Percentiles rank a stretch among this genome's conserved stretches.
Conservation (phyloP, 1,140 invertebrate species). For the Acyrthosiphon pisum region DNA sequence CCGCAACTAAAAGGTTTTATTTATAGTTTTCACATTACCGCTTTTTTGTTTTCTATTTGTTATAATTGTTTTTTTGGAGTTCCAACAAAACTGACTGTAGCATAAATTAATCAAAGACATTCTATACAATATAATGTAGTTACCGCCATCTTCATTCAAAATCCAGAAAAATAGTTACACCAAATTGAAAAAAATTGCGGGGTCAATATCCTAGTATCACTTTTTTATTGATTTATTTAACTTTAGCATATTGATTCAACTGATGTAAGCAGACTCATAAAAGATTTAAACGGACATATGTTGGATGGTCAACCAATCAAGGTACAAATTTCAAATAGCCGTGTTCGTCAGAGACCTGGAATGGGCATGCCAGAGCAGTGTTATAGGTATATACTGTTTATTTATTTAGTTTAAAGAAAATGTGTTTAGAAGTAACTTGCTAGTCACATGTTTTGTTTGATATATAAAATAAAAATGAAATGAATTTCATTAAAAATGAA, state of each 20-base stretch:
- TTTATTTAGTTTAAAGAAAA: slow-evolving; percentile 46
- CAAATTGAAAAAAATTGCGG: no score
- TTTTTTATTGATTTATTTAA: not conserved
- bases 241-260: slow-evolving; percentile 76
- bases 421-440: slow-evolving; percentile 55
- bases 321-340: slow-evolving; percentile 88
- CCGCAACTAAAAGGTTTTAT: no score
- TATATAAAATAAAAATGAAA: slow-evolving; percentile 34
- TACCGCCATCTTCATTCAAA: no score
- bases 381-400: slow-evolving; percentile 67
- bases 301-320: slow-evolving; percentile 88
- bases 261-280: slow-evolving; percentile 83
- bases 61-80: no score
- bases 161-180: no score
- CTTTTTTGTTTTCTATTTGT: no score
- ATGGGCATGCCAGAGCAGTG: slow-evolving; percentile 95
- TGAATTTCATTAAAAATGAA: slow-evolving; percentile 46
- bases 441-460: slow-evolving; percentile 51
- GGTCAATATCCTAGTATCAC: not conserved
- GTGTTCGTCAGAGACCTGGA: slow-evolving; percentile 88
- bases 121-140: no score
- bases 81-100: no score
- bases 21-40: no score
- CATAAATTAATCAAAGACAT: no score
- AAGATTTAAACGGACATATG: slow-evolving; percentile 83